Evolutionary conservation across 1,140 invertebrate genomes (phyloP).

Genomic region (Brachionus paranguensis): DNA sequence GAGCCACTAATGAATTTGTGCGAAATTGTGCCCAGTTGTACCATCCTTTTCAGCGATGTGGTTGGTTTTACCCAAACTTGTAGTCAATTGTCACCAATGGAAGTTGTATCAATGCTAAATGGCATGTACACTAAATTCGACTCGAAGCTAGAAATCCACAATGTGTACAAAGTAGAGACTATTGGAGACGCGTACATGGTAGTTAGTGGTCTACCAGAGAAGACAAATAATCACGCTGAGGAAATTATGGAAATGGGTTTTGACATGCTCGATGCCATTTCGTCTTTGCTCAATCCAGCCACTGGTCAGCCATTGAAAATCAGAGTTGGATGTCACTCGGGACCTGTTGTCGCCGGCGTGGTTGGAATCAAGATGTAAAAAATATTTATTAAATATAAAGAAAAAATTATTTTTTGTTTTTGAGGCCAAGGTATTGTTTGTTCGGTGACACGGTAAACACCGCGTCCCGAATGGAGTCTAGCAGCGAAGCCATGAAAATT

Average conservation of each 20-base stretch:
- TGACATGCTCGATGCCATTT: slow-evolving; percentile 78
- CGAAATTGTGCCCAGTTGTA: slow-evolving; percentile 90
- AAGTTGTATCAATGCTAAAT: slow-evolving; percentile 92
- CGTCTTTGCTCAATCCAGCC: slow-evolving; percentile 78
- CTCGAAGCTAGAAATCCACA: slow-evolving; percentile 79
- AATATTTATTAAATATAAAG: not conserved
- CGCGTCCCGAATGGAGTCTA: slow-evolving; percentile 38
- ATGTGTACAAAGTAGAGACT: slow-evolving; percentile 93
- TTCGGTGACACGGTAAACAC: slow-evolving; percentile 90
- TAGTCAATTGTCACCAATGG: slow-evolving; percentile 82
- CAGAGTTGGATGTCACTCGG: slow-evolving; percentile 61
- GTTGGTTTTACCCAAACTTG: slow-evolving; percentile 95
- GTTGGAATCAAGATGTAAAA: slow-evolving; percentile 39
- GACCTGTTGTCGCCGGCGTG: slow-evolving; percentile 33
- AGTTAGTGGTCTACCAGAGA: slow-evolving; percentile 49
- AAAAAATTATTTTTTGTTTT: too few relatives aligned
- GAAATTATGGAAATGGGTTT: slow-evolving; percentile 53
- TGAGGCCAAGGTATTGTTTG: slow-evolving; percentile 72
- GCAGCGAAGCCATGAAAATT: slow-evolving; percentile 69
- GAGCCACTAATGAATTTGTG: slow-evolving; percentile 89
- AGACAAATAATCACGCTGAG: slow-evolving; percentile 47
- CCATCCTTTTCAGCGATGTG: slow-evolving; percentile 90
- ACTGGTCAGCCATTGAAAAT: slow-evolving; percentile 81
- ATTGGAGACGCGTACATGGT: slow-evolving; percentile 96
- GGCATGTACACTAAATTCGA: slow-evolving; percentile 58